Conservation (phyloP, 2,888 invertebrate species). For the Molorchus minor region DNA sequence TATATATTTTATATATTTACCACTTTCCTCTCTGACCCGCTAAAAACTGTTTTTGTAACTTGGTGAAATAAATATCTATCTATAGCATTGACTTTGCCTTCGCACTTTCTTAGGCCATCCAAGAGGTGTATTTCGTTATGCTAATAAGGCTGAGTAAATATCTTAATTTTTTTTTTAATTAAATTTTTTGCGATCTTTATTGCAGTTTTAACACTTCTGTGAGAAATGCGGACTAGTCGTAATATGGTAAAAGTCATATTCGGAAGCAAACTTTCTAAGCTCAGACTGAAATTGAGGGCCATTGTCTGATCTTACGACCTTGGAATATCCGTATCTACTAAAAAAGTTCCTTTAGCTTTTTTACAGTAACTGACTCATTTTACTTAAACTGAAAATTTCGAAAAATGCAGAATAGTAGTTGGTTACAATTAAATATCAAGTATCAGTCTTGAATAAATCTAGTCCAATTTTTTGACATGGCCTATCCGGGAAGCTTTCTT, state of each 20-base stretch:
- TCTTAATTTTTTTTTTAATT: constrained; percentile 4
- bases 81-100: no score
- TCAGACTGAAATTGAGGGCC: constrained; percentile 40
- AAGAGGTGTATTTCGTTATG: constrained; percentile 15
- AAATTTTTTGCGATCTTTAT: constrained; percentile 22
- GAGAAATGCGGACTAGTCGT: constrained; percentile 22
- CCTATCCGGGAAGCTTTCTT: constrained; percentile 26
- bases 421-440: constrained; percentile 8
- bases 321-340: constrained; percentile 11
- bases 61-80: no score
- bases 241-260: constrained; percentile 11
- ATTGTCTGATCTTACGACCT: constrained; percentile 44
- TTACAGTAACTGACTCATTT: constrained; percentile 11
- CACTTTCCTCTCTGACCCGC: no score
- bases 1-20: no score
- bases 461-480: constrained; percentile 33
- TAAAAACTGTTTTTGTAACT: no score
- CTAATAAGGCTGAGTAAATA: constrained; percentile 2
- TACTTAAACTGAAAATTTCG: constrained; percentile 14
- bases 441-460: constrained; percentile 31
- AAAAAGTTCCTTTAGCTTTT: constrained; percentile 18
- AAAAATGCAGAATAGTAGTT: constrained; percentile 27
- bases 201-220: constrained; percentile 14
- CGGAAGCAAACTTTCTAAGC: constrained; percentile 30
- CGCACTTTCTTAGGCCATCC: neutral